Conservation (phyloP, 1,140 invertebrate genomes). For the Muscidifurax raptorellus region DNA sequence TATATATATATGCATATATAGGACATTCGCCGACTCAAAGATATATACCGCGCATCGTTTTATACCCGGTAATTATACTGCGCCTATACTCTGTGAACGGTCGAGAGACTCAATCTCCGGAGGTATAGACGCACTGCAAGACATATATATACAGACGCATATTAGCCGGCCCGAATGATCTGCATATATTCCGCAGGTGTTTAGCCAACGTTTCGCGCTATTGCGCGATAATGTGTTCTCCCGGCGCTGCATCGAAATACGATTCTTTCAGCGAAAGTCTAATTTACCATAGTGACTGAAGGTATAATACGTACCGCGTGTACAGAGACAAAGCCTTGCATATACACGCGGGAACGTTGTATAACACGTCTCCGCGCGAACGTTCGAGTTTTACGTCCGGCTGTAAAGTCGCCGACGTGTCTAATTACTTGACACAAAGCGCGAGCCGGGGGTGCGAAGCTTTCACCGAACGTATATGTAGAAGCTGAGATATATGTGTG, state of each 20-base stretch:
- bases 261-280: background rate
- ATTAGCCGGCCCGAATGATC: too few relatives aligned
- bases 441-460: conserved; percentile 3
- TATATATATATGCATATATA: background rate
- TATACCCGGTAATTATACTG: too few relatives aligned
- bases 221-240: background rate
- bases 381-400: conserved; percentile 61
- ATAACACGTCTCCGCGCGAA: background rate
- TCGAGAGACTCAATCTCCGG: too few relatives aligned
- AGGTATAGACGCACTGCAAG: too few relatives aligned
- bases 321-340: background rate
- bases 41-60: too few relatives aligned
- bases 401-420: conserved; percentile 64
- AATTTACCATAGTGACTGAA: conserved; percentile 4
- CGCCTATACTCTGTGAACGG: too few relatives aligned
- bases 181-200: too few relatives aligned
- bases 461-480: conserved; percentile 30
- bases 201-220: too few relatives aligned
- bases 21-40: too few relatives aligned
- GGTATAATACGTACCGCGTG: background rate
- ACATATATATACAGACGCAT: background rate
- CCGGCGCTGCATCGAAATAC: too few relatives aligned
- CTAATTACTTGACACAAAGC: conserved; percentile 63
- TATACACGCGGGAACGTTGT: background rate
- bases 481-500: background rate